Evolutionary conservation across 2,888 invertebrate genomes (phyloP), one percentile per base, ranked within the genome.

Genomic region (Cenopis cana): DNA sequence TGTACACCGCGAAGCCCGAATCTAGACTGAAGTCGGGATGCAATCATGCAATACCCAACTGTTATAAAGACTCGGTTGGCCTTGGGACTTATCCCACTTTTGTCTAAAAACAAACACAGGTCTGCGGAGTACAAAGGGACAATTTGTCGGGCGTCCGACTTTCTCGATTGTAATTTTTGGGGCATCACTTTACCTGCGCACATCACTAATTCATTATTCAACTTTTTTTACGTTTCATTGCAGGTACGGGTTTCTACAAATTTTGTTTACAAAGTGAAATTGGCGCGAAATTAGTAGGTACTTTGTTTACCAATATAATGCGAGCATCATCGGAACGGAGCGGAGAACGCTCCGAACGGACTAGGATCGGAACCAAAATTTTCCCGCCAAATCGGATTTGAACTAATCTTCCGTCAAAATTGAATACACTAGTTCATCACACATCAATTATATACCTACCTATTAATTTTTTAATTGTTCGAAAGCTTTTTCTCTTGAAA

Each of bases 21-120:
- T 86, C 87, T 84, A 88, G 85, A 93, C 92, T 93, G 92, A 91
- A 88, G 88, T 86, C 90, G 87, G 90, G 90, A 89, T 87, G 82
- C 81, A n/a, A n/a, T n/a, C n/a, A n/a, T n/a, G n/a, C n/a, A 83
- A 86, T 82, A 80, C 77, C 88, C 79, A 82, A 86, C 87, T 84
- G 85, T 89, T 91, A 90, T 91, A 92, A 93, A 90, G 85, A 88
- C 86, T 87, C 81, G 82, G 83, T 82, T 82, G 90, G 88, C 91
- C 91, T 91, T 92, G 89, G 83, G 81, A 79, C 80, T 83, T 87
- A 87, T 89, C 86, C 88, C 85, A 86, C 82, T 87, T 84, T 82
- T 81, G 79, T 78, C 79, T 79, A 82, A 82, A 77, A 79, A 88
- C 82, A 87, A 70, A 60, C 65, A 54, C 59, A 54, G 46, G 59